phyloP scores from a whole-genome alignment of 2,797 vertebrate genomes.

The Lithobates sylvaticus region DNA sequence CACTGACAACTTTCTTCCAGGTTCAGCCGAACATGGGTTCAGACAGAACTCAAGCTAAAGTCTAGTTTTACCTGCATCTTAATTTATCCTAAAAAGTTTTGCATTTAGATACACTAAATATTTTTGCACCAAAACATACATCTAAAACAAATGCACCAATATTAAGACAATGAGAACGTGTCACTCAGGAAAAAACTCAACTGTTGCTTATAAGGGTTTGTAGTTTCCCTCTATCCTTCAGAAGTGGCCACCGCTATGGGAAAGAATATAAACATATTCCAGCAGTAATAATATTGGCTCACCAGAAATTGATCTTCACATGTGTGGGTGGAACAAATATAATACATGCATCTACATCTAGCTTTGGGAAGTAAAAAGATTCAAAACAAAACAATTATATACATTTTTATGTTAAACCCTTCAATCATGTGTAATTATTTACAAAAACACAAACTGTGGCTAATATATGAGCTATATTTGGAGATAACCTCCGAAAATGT shows the following conservation, averaged over 20 bases:
- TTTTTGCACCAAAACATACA: too few species aligned
- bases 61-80: too few species aligned
- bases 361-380: neutral
- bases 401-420: neutral
- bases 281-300: neutral
- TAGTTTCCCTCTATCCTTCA: neutral
- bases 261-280: neutral
- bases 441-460: neutral
- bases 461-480: constrained; percentile 8
- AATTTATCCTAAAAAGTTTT: too few species aligned
- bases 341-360: neutral
- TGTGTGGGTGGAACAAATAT: neutral
- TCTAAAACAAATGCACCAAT: too few species aligned
- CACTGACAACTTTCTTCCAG: too few species aligned
- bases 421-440: constrained; percentile 29
- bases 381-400: neutral
- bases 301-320: neutral
- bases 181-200: neutral
- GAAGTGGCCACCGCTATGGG: neutral
- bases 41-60: too few species aligned
- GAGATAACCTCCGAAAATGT: neutral
- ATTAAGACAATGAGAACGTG: too few species aligned
- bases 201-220: neutral
- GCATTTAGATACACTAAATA: too few species aligned
- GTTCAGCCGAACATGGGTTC: too few species aligned